Evolutionary conservation across 92 coral and sea anemone genomes (phyloP).

Genomic region (Parazoanthus atlanticus): DNA sequence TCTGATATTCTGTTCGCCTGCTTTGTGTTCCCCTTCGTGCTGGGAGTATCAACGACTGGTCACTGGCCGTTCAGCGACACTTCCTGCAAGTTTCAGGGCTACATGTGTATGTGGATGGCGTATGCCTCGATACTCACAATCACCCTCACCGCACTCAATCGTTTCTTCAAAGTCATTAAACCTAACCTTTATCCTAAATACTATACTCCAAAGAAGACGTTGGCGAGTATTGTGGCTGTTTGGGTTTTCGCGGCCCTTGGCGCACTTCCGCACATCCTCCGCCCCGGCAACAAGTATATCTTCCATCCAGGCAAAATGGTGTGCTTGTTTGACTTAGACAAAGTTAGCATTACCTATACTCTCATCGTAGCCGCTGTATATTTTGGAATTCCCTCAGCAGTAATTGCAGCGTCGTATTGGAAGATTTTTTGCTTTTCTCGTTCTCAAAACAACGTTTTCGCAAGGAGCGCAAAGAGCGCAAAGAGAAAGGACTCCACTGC

Average conservation of each 20-base stretch:
- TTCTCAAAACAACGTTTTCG: conserved; percentile 18
- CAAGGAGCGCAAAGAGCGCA: not conserved
- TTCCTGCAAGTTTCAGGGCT: conserved; percentile 31
- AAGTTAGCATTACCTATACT: conserved; percentile 6
- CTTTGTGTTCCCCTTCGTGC: conserved; percentile 25
- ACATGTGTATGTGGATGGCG: conserved; percentile 44
- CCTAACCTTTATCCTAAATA: conserved; percentile 5
- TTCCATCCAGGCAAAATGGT: conserved; percentile 38
- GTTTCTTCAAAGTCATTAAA: conserved; percentile 35
- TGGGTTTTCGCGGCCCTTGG: conserved; percentile 25
- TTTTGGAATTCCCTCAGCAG: conserved; percentile 24
- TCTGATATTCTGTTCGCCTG: conserved; percentile 19
- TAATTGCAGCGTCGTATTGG: conserved; percentile 34
- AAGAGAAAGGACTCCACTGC: not conserved
- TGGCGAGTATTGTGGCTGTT: conserved; percentile 28
- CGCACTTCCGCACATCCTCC: conserved; percentile 25
- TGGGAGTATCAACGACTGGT: conserved; percentile 29
- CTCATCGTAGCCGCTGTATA: not conserved
- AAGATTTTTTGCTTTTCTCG: conserved; percentile 29
- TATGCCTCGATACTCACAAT: conserved; percentile 38
- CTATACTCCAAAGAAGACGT: conserved; percentile 25
- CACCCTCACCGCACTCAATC: conserved; percentile 36
- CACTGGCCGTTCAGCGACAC: conserved; percentile 33
- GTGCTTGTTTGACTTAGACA: conserved; percentile 25
- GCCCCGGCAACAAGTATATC: conserved; percentile 13